These are phyloP conservation scores for Lumbricus terrestris DNA, from an alignment of 2,888 invertebrate genomes.

Conservation along the genomic window DNA sequence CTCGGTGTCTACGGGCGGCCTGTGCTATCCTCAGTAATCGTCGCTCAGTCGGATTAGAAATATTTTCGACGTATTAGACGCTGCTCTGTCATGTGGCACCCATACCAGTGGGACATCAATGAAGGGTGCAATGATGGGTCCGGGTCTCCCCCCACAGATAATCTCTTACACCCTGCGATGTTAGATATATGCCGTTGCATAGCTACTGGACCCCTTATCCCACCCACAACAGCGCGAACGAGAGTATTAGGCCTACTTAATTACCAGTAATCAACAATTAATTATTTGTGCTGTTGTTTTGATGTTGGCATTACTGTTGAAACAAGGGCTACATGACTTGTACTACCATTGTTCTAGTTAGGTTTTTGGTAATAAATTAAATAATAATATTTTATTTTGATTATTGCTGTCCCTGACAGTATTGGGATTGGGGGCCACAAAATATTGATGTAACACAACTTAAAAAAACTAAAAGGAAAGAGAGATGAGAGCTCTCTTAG, in stretches of 20 bases:
- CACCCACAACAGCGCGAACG: neutral
- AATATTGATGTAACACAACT: neutral
- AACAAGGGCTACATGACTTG: neutral
- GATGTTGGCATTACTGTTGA: neutral
- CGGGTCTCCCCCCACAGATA: neutral
- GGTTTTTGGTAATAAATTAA: too few relatives aligned
- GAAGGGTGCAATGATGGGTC: neutral
- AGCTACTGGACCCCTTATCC: neutral
- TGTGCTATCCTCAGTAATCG: conserved; percentile 10
- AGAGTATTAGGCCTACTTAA: neutral
- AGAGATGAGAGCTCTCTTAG: neutral
- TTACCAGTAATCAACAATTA: neutral
- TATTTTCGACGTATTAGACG: neutral
- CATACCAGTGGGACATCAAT: neutral
- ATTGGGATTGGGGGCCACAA: neutral
- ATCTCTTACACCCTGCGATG: neutral
- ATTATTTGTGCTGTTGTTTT: neutral
- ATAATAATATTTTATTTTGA: neutral
- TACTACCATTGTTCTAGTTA: neutral
- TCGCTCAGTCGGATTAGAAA: conserved; percentile 12
- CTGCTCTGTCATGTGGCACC: neutral
- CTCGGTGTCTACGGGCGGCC: conserved; percentile 16
- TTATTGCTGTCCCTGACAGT: neutral
- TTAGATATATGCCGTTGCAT: neutral
- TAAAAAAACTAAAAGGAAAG: neutral